phyloP scores from a whole-genome alignment of 64 coral and sea anemone genomes.

The Porites australiensis region DNA sequence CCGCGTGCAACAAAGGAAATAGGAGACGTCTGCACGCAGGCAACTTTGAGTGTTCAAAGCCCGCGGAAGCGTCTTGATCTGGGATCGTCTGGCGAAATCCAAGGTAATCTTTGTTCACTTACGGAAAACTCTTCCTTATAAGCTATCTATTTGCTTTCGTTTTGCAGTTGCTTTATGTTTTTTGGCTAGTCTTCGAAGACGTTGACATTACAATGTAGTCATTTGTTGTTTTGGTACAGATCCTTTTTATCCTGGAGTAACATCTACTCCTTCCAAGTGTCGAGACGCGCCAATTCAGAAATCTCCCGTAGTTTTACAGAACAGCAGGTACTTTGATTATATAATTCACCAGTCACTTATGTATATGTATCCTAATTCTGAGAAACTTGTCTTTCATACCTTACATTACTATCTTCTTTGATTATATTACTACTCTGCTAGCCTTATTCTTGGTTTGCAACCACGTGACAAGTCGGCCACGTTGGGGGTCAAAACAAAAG shows the following conservation, averaged over 20 bases:
- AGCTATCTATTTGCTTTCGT: background rate
- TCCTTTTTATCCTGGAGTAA: background rate
- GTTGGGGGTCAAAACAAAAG: no score
- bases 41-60: background rate
- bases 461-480: no score
- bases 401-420: background rate
- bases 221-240: no score
- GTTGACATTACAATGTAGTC: no score
- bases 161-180: slow-evolving; percentile 13
- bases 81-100: no score
- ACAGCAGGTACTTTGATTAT: background rate
- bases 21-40: no score
- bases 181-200: background rate
- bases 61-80: background rate
- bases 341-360: slow-evolving; percentile 4
- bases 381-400: background rate
- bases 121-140: background rate
- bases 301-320: slow-evolving; percentile 8
- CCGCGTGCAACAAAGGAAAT: no score
- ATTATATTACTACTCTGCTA: background rate
- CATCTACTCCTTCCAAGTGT: background rate
- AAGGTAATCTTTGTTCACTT: no score
- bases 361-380: background rate
- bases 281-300: background rate
- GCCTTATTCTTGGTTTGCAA: no score